Evolutionary conservation across 2,797 vertebrate genomes (phyloP).

Genomic region (Pangasius sanitwongsei): DNA sequence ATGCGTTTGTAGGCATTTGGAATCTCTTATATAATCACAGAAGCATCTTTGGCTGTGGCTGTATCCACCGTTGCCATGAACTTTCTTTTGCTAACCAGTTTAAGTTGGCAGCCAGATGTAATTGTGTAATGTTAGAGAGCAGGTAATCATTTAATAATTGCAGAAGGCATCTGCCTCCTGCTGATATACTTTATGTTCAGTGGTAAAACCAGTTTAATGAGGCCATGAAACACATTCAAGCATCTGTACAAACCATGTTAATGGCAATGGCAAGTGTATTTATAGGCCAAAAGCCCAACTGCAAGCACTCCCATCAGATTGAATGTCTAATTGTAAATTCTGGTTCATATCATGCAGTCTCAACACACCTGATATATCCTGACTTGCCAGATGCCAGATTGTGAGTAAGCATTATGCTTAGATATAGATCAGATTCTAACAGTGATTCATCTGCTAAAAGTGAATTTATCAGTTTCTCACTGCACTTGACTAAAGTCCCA

Average conservation of each 20-base stretch:
- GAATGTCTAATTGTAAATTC: not conserved
- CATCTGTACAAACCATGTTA: not conserved
- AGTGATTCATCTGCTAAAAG: not conserved
- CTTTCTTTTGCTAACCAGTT: slow-evolving; percentile 5
- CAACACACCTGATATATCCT: not conserved
- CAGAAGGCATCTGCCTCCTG: not conserved
- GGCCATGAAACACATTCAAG: not conserved
- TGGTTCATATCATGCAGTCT: not conserved
- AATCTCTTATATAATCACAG: not conserved
- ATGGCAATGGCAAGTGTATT: not conserved
- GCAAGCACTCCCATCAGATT: not conserved
- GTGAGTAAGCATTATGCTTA: not conserved
- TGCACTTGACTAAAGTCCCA: not conserved
- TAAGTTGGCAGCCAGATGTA: not conserved
- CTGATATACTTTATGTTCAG: not conserved
- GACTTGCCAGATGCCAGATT: not conserved
- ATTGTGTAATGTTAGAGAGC: not conserved
- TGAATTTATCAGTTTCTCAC: not conserved
- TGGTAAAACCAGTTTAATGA: not conserved
- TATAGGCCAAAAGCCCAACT: not conserved
- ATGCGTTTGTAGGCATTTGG: not conserved
- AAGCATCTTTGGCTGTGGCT: not conserved
- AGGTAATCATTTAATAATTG: slow-evolving; percentile 15
- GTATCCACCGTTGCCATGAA: not conserved
- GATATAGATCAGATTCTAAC: not conserved